A percentile compares a stretch with the other conserved stretches of the same genome.
These are phyloP conservation scores for Terrapene triunguis DNA, from an alignment of 2,113 vertebrate species.

Conservation along the genomic window DNA sequence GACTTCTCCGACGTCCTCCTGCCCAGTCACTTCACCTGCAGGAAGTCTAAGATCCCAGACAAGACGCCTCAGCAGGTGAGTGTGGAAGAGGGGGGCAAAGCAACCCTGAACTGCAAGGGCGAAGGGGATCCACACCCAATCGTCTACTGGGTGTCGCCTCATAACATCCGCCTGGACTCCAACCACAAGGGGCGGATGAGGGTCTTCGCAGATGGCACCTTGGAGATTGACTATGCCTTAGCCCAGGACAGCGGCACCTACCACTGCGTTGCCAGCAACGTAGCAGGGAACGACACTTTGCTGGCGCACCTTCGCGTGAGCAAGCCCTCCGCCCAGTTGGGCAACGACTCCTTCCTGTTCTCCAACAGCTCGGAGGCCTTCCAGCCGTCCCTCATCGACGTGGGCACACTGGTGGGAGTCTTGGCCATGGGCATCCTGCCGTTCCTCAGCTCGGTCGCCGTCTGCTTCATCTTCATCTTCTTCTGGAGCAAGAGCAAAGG, in stretches of 20 bases:
- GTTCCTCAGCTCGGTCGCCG: constrained; percentile 89
- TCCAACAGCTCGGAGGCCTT: constrained; percentile 14
- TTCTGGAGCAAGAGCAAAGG: constrained; percentile 92
- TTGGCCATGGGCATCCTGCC: constrained; percentile 90
- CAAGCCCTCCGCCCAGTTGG: constrained; percentile 55
- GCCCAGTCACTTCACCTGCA: constrained; percentile 85
- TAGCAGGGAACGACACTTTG: constrained; percentile 88
- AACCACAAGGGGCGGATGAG: constrained; percentile 78
- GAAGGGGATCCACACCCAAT: constrained; percentile 87
- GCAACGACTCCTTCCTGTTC: not conserved
- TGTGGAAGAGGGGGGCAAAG: constrained; percentile 84
- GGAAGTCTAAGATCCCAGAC: constrained; percentile 81
- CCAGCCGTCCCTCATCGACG: constrained; percentile 75
- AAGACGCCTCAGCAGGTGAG: constrained; percentile 77
- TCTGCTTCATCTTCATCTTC: constrained; percentile 92
- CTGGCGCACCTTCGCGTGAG: constrained; percentile 84
- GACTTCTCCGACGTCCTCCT: constrained; percentile 87
- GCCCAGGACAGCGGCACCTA: constrained; percentile 86
- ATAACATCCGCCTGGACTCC: constrained; percentile 72
- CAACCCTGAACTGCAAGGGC: constrained; percentile 85
- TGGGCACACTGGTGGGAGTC: constrained; percentile 87
- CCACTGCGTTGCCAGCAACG: constrained; percentile 86
- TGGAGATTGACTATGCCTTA: constrained; percentile 88
- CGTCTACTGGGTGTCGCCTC: constrained; percentile 85
- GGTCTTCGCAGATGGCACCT: constrained; percentile 83